Conservation (phyloP, 1,140 invertebrate species). For the Zaprionus africanus region DNA sequence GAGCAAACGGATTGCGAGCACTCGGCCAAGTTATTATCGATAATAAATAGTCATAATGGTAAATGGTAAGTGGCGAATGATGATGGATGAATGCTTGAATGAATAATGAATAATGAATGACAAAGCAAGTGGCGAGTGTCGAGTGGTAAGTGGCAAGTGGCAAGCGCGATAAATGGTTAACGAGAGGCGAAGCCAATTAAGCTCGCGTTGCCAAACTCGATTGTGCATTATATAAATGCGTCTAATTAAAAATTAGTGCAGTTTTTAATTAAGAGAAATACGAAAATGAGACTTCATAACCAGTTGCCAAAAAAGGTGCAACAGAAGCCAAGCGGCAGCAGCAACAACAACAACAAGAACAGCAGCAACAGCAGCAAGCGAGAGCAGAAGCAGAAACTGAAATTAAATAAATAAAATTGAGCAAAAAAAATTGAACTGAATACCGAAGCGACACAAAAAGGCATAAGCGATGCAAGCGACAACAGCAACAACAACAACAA, state of each 20-base stretch:
- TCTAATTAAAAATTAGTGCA: constrained; percentile 80
- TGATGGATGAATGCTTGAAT: constrained; percentile 11
- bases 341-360: constrained; percentile 40
- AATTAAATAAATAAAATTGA: constrained; percentile 56
- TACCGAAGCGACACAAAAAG: constrained; percentile 76
- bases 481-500: constrained; percentile 32
- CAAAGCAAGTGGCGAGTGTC: background rate
- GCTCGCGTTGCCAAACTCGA: constrained; percentile 11
- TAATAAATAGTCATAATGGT: constrained; percentile 39
- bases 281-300: constrained; percentile 81
- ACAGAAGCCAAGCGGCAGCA: constrained; percentile 28
- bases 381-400: constrained; percentile 44
- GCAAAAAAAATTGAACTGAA: constrained; percentile 77
- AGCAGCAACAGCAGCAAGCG: constrained; percentile 33
- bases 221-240: constrained; percentile 44
- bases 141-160: constrained; percentile 14
- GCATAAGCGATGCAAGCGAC: constrained; percentile 62
- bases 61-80: constrained; percentile 14
- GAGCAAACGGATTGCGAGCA: background rate
- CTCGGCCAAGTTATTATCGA: constrained; percentile 26
- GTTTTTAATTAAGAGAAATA: constrained; percentile 80
- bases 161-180: constrained; percentile 26
- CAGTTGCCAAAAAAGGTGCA: constrained; percentile 75
- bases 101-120: background rate
- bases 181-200: constrained; percentile 27